Percentiles rank a stretch among this genome's conserved stretches.
These are phyloP conservation scores for Dipodomys stephensi DNA, from an alignment of 2,113 vertebrate species.

Conservation along the genomic window DNA sequence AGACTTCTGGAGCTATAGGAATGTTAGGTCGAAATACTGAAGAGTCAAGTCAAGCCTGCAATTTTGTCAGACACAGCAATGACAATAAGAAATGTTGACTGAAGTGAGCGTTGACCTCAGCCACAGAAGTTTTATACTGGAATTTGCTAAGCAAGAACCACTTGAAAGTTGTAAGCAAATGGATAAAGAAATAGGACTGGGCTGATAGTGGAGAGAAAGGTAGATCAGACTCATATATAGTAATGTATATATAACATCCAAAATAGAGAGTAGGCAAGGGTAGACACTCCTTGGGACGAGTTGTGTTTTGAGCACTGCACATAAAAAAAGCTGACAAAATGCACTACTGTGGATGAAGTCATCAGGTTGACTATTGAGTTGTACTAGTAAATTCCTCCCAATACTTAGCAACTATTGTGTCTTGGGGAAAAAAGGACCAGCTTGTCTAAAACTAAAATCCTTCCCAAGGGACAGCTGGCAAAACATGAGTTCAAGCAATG, in stretches of 20 bases:
- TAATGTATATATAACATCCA: not conserved
- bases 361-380: slow-evolving; percentile 59
- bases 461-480: slow-evolving; percentile 60
- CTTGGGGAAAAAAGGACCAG: slow-evolving; percentile 60
- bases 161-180: slow-evolving; percentile 44
- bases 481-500: slow-evolving; percentile 63
- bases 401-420: slow-evolving; percentile 44
- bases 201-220: slow-evolving; percentile 29
- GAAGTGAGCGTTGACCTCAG: not conserved
- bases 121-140: not conserved
- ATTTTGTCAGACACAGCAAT: slow-evolving; percentile 23
- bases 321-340: slow-evolving; percentile 1
- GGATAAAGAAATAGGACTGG: not conserved
- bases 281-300: not conserved
- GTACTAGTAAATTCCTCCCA: slow-evolving; percentile 62
- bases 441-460: slow-evolving; percentile 64
- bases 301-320: slow-evolving; percentile 1
- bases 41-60: slow-evolving; percentile 2
- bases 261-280: slow-evolving; percentile 1
- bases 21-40: not conserved
- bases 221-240: slow-evolving; percentile 15
- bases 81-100: slow-evolving; percentile 17
- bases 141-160: slow-evolving; percentile 29
- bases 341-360: slow-evolving; percentile 52
- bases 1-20: not conserved